phyloP scores from a whole-genome alignment of 2,113 vertebrate genomes.

The Chlamydotis undulata region DNA sequence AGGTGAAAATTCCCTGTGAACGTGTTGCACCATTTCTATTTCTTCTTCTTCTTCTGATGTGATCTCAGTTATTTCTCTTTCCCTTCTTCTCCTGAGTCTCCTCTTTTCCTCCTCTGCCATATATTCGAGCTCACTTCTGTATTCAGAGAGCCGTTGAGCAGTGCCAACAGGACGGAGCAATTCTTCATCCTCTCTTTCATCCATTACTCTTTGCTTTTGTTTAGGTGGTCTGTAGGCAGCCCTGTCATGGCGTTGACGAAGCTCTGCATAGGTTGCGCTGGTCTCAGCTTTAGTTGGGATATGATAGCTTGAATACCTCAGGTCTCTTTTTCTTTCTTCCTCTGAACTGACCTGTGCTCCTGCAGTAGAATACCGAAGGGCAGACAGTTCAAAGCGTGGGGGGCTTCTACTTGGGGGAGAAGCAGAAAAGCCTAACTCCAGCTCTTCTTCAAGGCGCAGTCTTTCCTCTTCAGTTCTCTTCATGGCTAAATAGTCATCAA shows the following conservation, averaged over 20 bases:
- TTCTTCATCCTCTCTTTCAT: conserved; percentile 92
- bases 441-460: conserved; percentile 91
- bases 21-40: conserved; percentile 77
- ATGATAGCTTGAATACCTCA: conserved; percentile 86
- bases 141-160: conserved; percentile 83
- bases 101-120: conserved; percentile 90
- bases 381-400: conserved; percentile 90
- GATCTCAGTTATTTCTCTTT: conserved; percentile 79
- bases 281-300: conserved; percentile 91
- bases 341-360: conserved; percentile 76
- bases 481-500: conserved; percentile 93
- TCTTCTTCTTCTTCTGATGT: conserved; percentile 78
- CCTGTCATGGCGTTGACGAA: conserved; percentile 88
- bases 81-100: conserved; percentile 76
- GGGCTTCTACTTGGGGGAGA: conserved; percentile 94
- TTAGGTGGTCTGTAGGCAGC: conserved; percentile 83
- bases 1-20: conserved; percentile 77
- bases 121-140: conserved; percentile 88
- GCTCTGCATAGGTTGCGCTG: conserved; percentile 86
- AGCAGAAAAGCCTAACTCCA: conserved; percentile 91
- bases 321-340: conserved; percentile 78
- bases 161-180: conserved; percentile 87
- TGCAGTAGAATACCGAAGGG: conserved; percentile 85
- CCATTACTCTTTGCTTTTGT: conserved; percentile 87
- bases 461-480: conserved; percentile 95